Evolutionary conservation across 2,113 vertebrate species (phyloP).

Genomic region (Tricholaema leucomelas): DNA sequence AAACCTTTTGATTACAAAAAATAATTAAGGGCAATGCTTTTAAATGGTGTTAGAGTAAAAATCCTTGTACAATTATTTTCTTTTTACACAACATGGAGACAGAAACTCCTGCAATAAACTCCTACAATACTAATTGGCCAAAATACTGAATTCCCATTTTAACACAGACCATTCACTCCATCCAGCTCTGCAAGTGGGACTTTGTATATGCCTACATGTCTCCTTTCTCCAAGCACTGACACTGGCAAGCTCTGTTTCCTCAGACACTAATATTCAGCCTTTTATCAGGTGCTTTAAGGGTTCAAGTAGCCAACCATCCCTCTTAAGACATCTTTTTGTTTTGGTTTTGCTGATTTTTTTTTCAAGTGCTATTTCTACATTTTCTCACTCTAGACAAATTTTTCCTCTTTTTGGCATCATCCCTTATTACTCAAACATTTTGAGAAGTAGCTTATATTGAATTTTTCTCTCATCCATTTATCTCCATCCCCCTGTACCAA

Average conservation of each 20-base stretch:
- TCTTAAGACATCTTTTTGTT: neutral
- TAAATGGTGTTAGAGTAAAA: neutral
- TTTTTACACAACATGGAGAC: neutral
- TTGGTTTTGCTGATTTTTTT: neutral
- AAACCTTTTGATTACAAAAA: neutral
- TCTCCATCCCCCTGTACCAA: neutral
- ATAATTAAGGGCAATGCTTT: neutral
- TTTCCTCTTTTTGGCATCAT: neutral
- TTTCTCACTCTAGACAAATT: neutral
- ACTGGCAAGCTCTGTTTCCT: neutral
- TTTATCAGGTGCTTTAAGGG: neutral
- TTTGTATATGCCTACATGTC: neutral
- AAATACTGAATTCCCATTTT: neutral
- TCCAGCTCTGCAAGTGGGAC: neutral
- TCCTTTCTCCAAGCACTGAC: neutral
- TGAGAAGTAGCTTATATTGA: neutral
- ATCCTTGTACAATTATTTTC: neutral
- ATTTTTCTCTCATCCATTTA: neutral
- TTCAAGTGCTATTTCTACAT: neutral
- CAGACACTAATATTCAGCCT: neutral
- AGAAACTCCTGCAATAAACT: neutral
- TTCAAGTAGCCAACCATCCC: neutral
- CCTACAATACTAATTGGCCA: neutral
- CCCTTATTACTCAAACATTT: neutral
- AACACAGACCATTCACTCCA: neutral